These are phyloP conservation scores for Noctua fimbriata DNA, from an alignment of 2,888 invertebrate species.

Conservation along the genomic window DNA sequence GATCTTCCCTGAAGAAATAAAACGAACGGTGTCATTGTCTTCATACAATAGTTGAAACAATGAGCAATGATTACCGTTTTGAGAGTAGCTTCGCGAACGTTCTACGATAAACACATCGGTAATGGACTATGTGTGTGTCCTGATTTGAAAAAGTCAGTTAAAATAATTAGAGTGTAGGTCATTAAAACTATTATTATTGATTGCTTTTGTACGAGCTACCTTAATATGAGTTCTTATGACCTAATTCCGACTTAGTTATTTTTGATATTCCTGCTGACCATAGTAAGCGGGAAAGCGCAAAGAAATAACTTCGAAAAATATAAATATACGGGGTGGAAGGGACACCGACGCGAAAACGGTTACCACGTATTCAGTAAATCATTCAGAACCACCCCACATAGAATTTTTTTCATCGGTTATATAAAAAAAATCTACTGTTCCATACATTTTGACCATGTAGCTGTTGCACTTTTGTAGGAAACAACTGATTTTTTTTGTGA, in stretches of 20 bases:
- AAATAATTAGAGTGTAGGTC: neutral
- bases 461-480: too few species aligned
- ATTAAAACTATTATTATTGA: constrained; percentile 13
- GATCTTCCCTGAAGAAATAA: constrained; percentile 64
- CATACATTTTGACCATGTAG: too few species aligned
- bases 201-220: neutral
- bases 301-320: neutral
- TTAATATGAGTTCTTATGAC: neutral
- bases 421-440: too few species aligned
- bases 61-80: constrained; percentile 71
- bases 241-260: neutral
- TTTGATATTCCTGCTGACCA: neutral
- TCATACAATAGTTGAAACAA: constrained; percentile 71
- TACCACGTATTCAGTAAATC: too few species aligned
- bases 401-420: too few species aligned
- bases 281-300: neutral
- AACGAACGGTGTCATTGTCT: constrained; percentile 71
- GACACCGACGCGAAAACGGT: too few species aligned
- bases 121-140: constrained; percentile 19
- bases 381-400: too few species aligned
- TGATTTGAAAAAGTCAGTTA: constrained; percentile 8
- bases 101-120: constrained; percentile 17
- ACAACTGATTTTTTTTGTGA: too few species aligned
- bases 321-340: neutral
- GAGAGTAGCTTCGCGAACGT: constrained; percentile 47